Percentiles rank a stretch among this genome's conserved stretches.
These are phyloP conservation scores for Lytechinus pictus DNA, from an alignment of 35 echinoderm and acorn worm genomes.

Conservation along the genomic window DNA sequence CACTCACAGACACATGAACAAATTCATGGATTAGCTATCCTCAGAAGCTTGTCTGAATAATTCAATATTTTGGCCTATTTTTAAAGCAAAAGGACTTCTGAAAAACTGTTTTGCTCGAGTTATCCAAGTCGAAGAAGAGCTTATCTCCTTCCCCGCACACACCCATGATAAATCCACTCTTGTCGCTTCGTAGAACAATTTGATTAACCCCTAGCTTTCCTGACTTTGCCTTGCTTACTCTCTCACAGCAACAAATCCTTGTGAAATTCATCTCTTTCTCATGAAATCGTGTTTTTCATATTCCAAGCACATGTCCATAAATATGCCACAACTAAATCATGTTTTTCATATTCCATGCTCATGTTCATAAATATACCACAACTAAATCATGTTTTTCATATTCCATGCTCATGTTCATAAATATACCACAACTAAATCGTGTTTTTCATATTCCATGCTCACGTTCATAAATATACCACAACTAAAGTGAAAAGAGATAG, in stretches of 20 bases:
- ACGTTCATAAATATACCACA: not conserved
- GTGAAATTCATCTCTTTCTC: not conserved
- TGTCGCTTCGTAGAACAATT: conserved; percentile 15
- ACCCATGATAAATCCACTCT: not conserved
- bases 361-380: not conserved
- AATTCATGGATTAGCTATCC: not conserved
- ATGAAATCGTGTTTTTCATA: not conserved
- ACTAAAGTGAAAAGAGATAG: not conserved
- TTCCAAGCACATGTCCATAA: not conserved
- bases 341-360: not conserved
- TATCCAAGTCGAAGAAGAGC: not conserved
- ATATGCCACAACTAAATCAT: not conserved
- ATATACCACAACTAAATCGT: no score
- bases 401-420: not conserved
- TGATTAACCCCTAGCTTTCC: not conserved
- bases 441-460: not conserved
- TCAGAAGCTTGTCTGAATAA: not conserved
- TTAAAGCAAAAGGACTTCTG: not conserved
- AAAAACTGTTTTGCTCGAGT: not conserved
- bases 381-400: not conserved
- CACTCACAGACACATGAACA: not conserved
- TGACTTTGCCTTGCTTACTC: not conserved
- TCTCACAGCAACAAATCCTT: not conserved
- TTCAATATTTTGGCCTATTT: not conserved
- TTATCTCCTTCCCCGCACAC: not conserved